Evolutionary conservation across 92 coral and sea anemone species (phyloP), one percentile per base, ranked within the genome.

Genomic region (Actinernus sp.): DNA sequence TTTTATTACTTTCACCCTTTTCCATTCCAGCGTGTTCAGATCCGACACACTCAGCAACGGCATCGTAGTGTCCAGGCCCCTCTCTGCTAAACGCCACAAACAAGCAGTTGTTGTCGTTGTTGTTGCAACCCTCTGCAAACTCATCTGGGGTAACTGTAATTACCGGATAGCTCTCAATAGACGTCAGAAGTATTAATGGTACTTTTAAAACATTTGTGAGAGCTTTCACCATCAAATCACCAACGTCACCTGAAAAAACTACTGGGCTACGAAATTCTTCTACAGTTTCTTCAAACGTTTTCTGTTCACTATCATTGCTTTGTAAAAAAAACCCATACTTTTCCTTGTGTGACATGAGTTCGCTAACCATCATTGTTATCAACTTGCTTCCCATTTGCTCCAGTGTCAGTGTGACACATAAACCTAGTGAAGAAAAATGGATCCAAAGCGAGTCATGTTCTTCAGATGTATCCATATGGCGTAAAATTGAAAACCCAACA

Each of bases 61-160:
- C 74, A 67, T 76, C 83, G 41, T 76, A 76, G 65, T 65, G 74
- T 33, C 84, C 76, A 21, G 76, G 67, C 47, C 76, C 84, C 22
- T 58, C 45, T 27, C 68, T 55, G 29, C 55, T 57, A 33, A 31
- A 58, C 6, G 71, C 51, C n/a, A n/a, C n/a, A n/a, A n/a, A n/a
- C 4, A 53, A 27, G 31, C 27, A 53, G 17, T 27, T 63, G 32
- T 21, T 46, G 33, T 46, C 56, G 39, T 26, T 21, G 23, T 24
- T 53, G 34, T 50, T 40, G 62, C 49, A 52, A 5, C 40, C 30
- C 43, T 66, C 49, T 14, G 59, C 46, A 32, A 49, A 50, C 27
- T 49, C 61, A 20, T 48, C 50, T 26, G 76, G 75, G 36, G 49
- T 31, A 23, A 68, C 29, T 28, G 63, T 68, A 26, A 78, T 46